Evolutionary conservation across 2,113 vertebrate species (phyloP).

Genomic region (Poeciliopsis retropinna): DNA sequence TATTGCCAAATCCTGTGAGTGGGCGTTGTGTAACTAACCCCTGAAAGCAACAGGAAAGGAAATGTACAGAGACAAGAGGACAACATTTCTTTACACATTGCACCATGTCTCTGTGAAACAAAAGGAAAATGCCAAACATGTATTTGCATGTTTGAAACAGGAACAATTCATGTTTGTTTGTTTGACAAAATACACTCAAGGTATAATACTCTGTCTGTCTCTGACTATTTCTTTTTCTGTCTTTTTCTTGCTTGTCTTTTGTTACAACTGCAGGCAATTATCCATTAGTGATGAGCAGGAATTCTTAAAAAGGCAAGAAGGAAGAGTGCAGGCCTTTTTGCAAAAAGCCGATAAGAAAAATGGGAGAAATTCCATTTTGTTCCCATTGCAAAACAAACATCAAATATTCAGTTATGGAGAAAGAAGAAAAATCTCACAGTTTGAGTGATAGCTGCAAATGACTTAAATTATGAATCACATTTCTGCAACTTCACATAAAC

Average conservation of each 20-base stretch:
- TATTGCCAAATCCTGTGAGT: slow-evolving; percentile 69
- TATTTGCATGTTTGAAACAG: slow-evolving; percentile 6
- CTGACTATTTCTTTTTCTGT: slow-evolving; percentile 22
- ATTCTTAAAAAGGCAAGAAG: slow-evolving; percentile 41
- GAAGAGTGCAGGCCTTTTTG: slow-evolving; percentile 70
- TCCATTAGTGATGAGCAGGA: slow-evolving; percentile 53
- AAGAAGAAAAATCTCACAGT: slow-evolving; percentile 25
- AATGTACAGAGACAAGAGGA: slow-evolving; percentile 36
- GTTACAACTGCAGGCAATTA: slow-evolving; percentile 70
- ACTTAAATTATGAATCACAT: slow-evolving; percentile 28
- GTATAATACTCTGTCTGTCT: slow-evolving; percentile 39
- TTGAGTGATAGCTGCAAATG: slow-evolving; percentile 45
- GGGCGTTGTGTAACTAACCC: slow-evolving; percentile 61
- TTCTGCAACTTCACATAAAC: background rate
- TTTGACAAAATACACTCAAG: slow-evolving; percentile 56
- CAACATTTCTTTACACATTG: slow-evolving; percentile 8
- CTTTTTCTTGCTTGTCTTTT: slow-evolving; percentile 48
- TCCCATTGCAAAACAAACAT: slow-evolving; percentile 16
- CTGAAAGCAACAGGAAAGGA: slow-evolving; percentile 60
- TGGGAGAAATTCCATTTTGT: slow-evolving; percentile 52
- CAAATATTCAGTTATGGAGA: slow-evolving; percentile 30
- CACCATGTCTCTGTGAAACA: slow-evolving; percentile 28
- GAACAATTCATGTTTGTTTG: slow-evolving; percentile 41
- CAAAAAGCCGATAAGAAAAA: slow-evolving; percentile 69
- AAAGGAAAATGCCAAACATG: slow-evolving; percentile 2